phyloP scores from a whole-genome alignment of 2,888 invertebrate genomes.

The Caenorhabditis plicata region DNA sequence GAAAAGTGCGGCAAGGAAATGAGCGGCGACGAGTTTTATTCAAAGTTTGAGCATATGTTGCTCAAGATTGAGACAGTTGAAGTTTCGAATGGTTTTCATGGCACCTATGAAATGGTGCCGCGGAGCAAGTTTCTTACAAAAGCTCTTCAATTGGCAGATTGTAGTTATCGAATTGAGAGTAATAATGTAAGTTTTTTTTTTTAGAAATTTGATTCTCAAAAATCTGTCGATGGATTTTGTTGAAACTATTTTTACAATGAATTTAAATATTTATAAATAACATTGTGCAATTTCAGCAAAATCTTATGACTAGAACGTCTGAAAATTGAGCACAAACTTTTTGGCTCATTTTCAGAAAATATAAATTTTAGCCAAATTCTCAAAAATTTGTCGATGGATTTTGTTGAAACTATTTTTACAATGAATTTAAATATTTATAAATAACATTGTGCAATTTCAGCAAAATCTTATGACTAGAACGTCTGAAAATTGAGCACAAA shows the following conservation, averaged over 20 bases:
- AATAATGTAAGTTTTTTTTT: slow-evolving; percentile 11
- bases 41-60: slow-evolving; percentile 37
- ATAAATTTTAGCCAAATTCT: no score
- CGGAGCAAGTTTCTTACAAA: slow-evolving; percentile 31
- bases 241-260: no score
- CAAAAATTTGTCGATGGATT: slow-evolving; percentile 1
- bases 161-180: slow-evolving; percentile 40
- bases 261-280: no score
- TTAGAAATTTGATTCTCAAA: not conserved
- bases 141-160: slow-evolving; percentile 39
- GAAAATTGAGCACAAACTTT: no score
- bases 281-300: no score
- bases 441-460: no score
- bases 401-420: no score
- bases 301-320: no score
- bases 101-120: slow-evolving; percentile 33
- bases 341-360: no score
- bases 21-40: slow-evolving; percentile 33
- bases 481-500: no score
- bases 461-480: no score
- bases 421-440: no score
- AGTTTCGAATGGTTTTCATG: slow-evolving; percentile 37
- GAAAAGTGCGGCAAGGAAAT: slow-evolving; percentile 46
- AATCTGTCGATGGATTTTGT: not conserved
- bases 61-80: slow-evolving; percentile 30